Evolutionary conservation across 2,888 invertebrate species (phyloP), one percentile per base, ranked within the genome.

Genomic region (Bhutanitis thaidina): DNA sequence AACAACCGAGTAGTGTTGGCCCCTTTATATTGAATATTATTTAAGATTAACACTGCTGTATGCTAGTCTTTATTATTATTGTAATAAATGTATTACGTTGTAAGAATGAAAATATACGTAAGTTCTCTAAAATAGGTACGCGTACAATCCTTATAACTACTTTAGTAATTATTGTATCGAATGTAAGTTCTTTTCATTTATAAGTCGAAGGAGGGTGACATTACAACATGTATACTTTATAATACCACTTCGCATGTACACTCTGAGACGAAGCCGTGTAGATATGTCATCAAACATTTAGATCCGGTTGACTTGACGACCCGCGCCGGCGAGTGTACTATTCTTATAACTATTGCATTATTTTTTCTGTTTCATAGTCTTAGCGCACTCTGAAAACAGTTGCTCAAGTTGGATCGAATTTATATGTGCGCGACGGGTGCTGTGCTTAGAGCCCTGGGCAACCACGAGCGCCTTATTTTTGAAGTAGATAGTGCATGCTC

Each of bases 41-140:
- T 68, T 74, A 72, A 74, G 69, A 71, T 65, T 71, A 70, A 80
- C 70, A 77, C 76, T 80, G 80, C 85, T 73, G 74, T 88, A 87
- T 90, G 87, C 90, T 90, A 90, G 90, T 90, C 90, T 88, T 80
- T 83, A 82, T 77, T 74, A 79, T 77, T 70, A 82, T 76, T 70
- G 76, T 74, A 65, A 71, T 79, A 73, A 73, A 70, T 74, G 72
- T 74, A 76, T 74, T 70, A 66, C 65, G 62, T 68, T 67, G 57
- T 77, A 75, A 73, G 69, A 61, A 55, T 73, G 64, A 69, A 68
- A 72, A 74, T 67, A 75, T 77, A 78, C 73, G 78, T 81, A 80
- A 78, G 77, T 73, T 74, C 68, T 73, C 61, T 72, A 63, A 60
- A 62, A 65, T 75, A 75, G 64, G 64, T 67, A 66, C 65, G 69